Evolutionary conservation across 2,113 vertebrate species (phyloP), one percentile per base, ranked within the genome.

Genomic region (Callorhinus ursinus): DNA sequence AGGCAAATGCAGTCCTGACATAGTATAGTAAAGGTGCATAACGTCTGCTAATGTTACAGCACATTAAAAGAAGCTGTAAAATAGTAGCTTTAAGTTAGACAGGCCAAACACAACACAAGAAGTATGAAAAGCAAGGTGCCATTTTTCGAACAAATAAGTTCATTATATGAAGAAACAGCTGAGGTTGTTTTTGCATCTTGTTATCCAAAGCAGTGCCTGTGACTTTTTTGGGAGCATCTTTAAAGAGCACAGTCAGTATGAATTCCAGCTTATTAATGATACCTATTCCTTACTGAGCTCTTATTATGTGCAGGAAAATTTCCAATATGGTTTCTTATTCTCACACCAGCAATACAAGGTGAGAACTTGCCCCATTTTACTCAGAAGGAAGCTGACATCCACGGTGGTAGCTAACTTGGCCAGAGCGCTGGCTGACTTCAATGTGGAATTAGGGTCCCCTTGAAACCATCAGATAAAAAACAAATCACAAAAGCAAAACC

Each of bases 21-120:
- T 1, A 85, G 96, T 57, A 16, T 51, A 93, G 94, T 36, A 46
- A 96, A 97, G 97, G 97, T 89, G 51, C 80, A 59, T n/a, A 92
- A 79, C 10, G 76, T 97, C 97, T 90, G 97, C 97, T 96, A 96
- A 97, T 22, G 95, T 97, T 96, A 94, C 87, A 95, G 95, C 87
- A 57, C 90, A 72, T 96, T 97, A 96, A 96, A 92, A 18, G 10
- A 77, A 96, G 94, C 28, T 97, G 92, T 97, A 94, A 97, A 98
- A 96, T 53, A 90, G 97, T 89, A 95, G 91, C 88, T 97, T 88
- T 61, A 74, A 94, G 88, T 91, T 71, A 91, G 84, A 59, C 90
- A 92, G 57, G 95, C 96, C 97, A 97, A 98, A 92, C 93, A 96
- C 84, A 98, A 98, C 94, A 97, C 39, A 89, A 63, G 69, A 88